Percentiles rank a stretch among this genome's conserved stretches.
These are phyloP conservation scores for Aspidapion aeneum DNA, from an alignment of 2,888 invertebrate genomes.

Conservation along the genomic window DNA sequence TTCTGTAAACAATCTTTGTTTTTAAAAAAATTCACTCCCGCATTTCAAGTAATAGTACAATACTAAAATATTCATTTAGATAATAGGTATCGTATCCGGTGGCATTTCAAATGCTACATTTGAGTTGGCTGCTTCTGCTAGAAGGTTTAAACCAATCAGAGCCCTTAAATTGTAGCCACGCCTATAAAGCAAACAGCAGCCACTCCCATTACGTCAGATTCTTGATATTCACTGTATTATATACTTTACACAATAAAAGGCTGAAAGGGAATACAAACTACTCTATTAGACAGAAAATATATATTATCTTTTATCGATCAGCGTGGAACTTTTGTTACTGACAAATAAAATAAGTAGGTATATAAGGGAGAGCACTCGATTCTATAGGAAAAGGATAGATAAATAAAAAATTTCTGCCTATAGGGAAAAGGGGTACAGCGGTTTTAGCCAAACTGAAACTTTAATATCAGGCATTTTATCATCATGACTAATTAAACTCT, in stretches of 20 bases:
- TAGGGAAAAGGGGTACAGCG: no score
- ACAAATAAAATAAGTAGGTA: no score
- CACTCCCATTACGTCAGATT: background rate
- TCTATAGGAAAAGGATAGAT: background rate
- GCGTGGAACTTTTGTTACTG: background rate
- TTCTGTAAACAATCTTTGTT: no score
- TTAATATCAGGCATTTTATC: no score
- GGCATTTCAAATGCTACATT: background rate
- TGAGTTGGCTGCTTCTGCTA: background rate
- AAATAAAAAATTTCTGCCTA: no score
- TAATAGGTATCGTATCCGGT: background rate
- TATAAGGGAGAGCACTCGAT: background rate
- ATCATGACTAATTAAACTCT: no score
- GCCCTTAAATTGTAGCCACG: background rate
- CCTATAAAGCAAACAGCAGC: background rate
- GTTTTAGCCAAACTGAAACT: no score
- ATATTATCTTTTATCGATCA: background rate
- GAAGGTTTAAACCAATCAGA: background rate
- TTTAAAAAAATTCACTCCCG: no score
- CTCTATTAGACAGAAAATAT: background rate
- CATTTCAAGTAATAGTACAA: no score
- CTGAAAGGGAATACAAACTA: background rate
- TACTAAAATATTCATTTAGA: background rate
- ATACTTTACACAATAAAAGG: background rate
- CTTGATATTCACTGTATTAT: background rate